phyloP scores from a whole-genome alignment of 30 jellyfish, hydroid and myxozoan species.

The Sanderia malayensis region DNA sequence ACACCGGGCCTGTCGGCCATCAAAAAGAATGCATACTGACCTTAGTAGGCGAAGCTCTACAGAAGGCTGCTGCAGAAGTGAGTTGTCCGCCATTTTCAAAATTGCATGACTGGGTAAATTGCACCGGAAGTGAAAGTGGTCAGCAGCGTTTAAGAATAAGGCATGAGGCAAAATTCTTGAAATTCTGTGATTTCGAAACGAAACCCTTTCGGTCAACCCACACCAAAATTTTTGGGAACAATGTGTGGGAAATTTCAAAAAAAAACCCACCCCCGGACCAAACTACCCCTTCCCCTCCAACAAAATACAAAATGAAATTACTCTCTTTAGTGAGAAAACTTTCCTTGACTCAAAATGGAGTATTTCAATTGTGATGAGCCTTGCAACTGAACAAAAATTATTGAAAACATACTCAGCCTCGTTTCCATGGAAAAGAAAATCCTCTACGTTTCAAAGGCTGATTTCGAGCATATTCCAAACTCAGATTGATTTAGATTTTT shows the following conservation, averaged over 20 bases:
- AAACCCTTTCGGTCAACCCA: not conserved
- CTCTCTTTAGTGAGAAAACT: conserved; percentile 1
- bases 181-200: not conserved
- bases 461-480: conserved; percentile 8
- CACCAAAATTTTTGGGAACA: not conserved
- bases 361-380: conserved; percentile 1
- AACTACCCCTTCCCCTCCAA: not conserved
- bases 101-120: conserved; percentile 2
- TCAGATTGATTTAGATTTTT: conserved; percentile 6
- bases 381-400: not conserved
- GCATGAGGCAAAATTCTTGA: not conserved
- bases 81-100: conserved; percentile 9
- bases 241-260: not conserved
- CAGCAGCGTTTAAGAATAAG: not conserved
- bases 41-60: too few species aligned
- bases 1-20: too few species aligned
- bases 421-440: conserved; percentile 9
- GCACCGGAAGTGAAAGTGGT: conserved; percentile 1
- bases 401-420: conserved; percentile 3
- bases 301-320: not conserved
- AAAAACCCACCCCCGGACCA: not conserved
- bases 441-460: conserved; percentile 12
- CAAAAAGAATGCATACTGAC: too few species aligned
- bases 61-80: not conserved
- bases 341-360: not conserved